Percentiles rank a stretch among this genome's conserved stretches.
phyloP scores from a whole-genome alignment of 2,797 vertebrate genomes.

The Saxicola maurus region DNA sequence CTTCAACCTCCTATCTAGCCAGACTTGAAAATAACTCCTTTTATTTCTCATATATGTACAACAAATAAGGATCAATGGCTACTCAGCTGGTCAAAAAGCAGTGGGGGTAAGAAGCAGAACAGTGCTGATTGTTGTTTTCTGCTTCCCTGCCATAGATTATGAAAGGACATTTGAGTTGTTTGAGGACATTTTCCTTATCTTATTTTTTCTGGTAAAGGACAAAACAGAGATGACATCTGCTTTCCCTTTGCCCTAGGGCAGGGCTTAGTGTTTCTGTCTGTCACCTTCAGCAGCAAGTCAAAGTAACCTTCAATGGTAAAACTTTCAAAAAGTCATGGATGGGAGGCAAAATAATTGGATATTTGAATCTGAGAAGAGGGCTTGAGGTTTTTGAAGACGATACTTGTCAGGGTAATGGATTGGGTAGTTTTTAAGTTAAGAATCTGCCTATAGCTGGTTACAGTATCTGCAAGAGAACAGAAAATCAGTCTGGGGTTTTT shows the following conservation, averaged over 20 bases:
- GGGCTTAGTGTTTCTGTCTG: background rate
- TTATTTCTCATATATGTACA: background rate
- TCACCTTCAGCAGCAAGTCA: background rate
- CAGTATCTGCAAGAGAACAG: background rate
- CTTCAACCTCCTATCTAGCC: background rate
- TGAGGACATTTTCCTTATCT: background rate
- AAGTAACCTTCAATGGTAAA: background rate
- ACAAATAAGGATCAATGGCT: background rate
- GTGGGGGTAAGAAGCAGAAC: background rate
- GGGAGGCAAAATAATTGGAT: background rate
- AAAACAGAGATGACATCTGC: background rate
- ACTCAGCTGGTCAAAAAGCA: background rate
- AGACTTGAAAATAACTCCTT: background rate
- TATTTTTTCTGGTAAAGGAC: background rate
- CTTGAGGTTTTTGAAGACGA: background rate
- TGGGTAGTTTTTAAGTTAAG: background rate
- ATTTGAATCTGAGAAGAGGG: background rate
- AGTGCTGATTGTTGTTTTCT: background rate
- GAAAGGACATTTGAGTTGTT: background rate
- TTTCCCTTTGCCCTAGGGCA: background rate
- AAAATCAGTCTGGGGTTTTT: background rate
- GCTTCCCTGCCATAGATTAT: background rate
- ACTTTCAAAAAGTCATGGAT: background rate
- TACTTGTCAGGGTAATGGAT: background rate
- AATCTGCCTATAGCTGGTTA: background rate